These are phyloP conservation scores for Porites rus DNA, from an alignment of 92 coral and sea anemone genomes.

Conservation along the genomic window DNA sequence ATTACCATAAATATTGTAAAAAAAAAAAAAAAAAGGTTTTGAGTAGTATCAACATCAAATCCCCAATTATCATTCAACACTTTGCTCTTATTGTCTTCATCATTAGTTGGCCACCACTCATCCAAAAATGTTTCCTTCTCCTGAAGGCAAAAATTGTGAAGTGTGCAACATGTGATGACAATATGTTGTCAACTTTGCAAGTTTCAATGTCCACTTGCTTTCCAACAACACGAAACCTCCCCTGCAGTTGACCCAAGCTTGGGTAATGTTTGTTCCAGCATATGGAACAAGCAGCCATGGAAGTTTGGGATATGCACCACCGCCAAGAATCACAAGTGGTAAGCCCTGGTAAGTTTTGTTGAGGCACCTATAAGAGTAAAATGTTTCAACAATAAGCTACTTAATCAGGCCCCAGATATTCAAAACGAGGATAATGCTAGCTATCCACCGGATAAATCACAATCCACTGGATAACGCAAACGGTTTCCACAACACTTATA, in stretches of 20 bases:
- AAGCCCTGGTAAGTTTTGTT: slow-evolving; percentile 31
- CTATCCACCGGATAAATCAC: too few species aligned
- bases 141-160: slow-evolving; percentile 43
- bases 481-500: too few species aligned
- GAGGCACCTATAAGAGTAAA: slow-evolving; percentile 32
- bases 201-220: slow-evolving; percentile 57
- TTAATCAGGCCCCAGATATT: background rate
- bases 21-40: too few species aligned
- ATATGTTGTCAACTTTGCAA: slow-evolving; percentile 47
- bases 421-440: too few species aligned
- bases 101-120: slow-evolving; percentile 42
- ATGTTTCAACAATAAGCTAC: background rate
- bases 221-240: slow-evolving; percentile 44
- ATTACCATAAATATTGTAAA: too few species aligned
- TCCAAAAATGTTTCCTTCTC: slow-evolving; percentile 62
- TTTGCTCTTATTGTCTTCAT: background rate
- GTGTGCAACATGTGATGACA: slow-evolving; percentile 61
- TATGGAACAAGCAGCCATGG: slow-evolving; percentile 63
- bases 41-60: too few species aligned
- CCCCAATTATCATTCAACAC: too few species aligned
- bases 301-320: slow-evolving; percentile 50
- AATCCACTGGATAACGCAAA: too few species aligned
- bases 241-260: slow-evolving; percentile 61
- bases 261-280: slow-evolving; percentile 48
- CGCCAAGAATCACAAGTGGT: slow-evolving; percentile 52